Evolutionary conservation across 2,797 vertebrate species (phyloP).

Genomic region (Peromyscus aztecus): DNA sequence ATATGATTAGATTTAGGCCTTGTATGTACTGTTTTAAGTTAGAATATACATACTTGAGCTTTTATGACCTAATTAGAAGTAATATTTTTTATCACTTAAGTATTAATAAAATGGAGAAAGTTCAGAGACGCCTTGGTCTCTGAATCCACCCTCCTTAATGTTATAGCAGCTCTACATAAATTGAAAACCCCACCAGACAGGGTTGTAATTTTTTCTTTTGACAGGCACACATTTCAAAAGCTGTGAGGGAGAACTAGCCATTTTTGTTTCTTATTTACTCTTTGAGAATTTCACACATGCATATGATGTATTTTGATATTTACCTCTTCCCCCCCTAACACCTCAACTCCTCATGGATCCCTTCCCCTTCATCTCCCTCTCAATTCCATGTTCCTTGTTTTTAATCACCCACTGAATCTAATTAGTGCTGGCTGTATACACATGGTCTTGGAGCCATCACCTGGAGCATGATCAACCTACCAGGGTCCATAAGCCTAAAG

Average conservation of each 20-base stretch:
- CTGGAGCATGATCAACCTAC: not conserved
- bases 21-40: slow-evolving; percentile 26
- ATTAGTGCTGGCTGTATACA: not conserved
- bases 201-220: slow-evolving; percentile 26
- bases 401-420: not conserved
- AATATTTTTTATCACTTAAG: slow-evolving; percentile 37
- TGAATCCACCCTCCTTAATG: not conserved
- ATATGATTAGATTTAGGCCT: not conserved
- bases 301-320: not conserved
- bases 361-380: not conserved
- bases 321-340: not conserved
- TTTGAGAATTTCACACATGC: not conserved
- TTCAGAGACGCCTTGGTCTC: not conserved
- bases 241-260: not conserved
- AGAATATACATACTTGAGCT: not conserved
- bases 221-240: not conserved
- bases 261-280: slow-evolving; percentile 1
- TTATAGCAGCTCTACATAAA: not conserved
- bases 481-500: not conserved
- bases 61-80: not conserved
- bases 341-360: not conserved
- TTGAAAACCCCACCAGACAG: not conserved
- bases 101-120: not conserved
- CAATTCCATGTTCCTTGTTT: not conserved
- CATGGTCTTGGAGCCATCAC: not conserved